phyloP scores from a whole-genome alignment of 1,140 invertebrate genomes.

The Drosophila guanche region DNA sequence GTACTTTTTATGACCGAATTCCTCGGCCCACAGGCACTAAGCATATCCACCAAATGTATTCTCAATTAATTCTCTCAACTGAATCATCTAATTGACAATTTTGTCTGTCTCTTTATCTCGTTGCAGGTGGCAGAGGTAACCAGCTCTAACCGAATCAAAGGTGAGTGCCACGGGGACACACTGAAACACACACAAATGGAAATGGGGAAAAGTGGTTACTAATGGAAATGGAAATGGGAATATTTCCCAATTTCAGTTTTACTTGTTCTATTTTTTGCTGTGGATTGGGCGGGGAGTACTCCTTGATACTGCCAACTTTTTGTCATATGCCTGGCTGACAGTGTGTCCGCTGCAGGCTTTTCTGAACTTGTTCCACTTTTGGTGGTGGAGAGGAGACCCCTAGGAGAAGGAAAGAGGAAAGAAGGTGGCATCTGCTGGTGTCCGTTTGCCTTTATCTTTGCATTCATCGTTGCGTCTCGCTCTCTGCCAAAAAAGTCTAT shows the following conservation, averaged over 20 bases:
- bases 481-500: slow-evolving; percentile 27
- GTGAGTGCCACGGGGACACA: slow-evolving; percentile 17
- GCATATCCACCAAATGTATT: slow-evolving; percentile 1
- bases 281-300: background rate
- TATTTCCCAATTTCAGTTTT: too few species aligned
- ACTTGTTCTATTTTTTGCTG: background rate
- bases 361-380: slow-evolving; percentile 68
- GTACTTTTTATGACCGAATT: too few species aligned
- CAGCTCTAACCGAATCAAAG: slow-evolving; percentile 41
- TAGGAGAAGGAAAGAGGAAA: too few species aligned
- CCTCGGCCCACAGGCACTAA: background rate
- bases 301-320: slow-evolving; percentile 42
- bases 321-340: slow-evolving; percentile 21
- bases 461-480: slow-evolving; percentile 23
- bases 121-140: slow-evolving; percentile 38
- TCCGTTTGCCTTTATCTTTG: slow-evolving; percentile 10
- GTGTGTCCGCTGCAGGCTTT: slow-evolving; percentile 29
- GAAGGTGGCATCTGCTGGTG: slow-evolving; percentile 1
- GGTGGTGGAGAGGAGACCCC: slow-evolving; percentile 14
- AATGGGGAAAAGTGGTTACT: background rate
- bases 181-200: slow-evolving; percentile 12
- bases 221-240: too few species aligned
- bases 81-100: slow-evolving; percentile 26
- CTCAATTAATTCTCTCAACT: background rate
- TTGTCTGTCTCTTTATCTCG: slow-evolving; percentile 15